phyloP scores from a whole-genome alignment of 2,113 vertebrate species.

The Atrichornis clamosus region DNA sequence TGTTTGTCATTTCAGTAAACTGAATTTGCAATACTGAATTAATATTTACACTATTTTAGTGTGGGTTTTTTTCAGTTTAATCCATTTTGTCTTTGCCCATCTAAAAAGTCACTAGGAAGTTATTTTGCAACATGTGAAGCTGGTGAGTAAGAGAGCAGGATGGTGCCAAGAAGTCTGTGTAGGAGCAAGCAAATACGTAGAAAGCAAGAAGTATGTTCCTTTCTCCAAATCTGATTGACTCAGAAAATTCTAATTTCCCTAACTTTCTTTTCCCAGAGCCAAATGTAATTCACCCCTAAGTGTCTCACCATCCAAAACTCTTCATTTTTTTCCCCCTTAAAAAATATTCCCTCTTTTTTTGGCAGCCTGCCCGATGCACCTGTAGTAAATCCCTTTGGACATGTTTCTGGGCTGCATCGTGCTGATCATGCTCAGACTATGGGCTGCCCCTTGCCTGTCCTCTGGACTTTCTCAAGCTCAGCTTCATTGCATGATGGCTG shows the following conservation, averaged over 20 bases:
- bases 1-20: not conserved
- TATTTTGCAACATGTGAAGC: not conserved
- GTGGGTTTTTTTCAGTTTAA: not conserved
- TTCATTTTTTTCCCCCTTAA: accelerated
- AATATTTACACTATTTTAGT: not conserved
- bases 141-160: not conserved
- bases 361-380: not conserved
- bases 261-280: not conserved
- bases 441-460: not conserved
- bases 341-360: not conserved
- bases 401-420: not conserved
- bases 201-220: not conserved
- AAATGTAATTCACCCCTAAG: not conserved
- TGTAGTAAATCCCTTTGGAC: not conserved
- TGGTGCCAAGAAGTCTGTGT: not conserved
- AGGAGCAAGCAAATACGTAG: not conserved
- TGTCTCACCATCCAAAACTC: not conserved
- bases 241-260: not conserved
- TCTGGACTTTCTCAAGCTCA: not conserved
- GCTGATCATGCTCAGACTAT: not conserved
- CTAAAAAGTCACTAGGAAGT: not conserved
- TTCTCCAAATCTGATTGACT: not conserved
- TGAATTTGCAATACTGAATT: not conserved
- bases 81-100: not conserved
- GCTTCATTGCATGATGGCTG: not conserved